Percentiles rank a stretch among this genome's conserved stretches.
Evolutionary conservation across 2,888 invertebrate genomes (phyloP).

Genomic region (Acanthosepion pharaonis): DNA sequence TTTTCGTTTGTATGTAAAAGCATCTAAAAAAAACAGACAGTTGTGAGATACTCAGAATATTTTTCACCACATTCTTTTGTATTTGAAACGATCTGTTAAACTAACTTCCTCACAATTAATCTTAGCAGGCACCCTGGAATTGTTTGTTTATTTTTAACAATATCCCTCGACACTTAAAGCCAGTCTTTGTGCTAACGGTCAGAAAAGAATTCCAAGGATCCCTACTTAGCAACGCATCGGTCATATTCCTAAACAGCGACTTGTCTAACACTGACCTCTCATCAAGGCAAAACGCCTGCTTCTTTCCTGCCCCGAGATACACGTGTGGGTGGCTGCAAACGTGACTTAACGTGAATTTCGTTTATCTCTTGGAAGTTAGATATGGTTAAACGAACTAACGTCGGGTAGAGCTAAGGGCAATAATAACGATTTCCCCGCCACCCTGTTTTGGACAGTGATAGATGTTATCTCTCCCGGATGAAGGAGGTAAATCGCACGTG

Average conservation of each 20-base stretch:
- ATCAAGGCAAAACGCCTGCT: not conserved
- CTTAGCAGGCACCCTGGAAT: too few species aligned
- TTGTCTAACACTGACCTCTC: not conserved
- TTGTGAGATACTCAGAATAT: too few species aligned
- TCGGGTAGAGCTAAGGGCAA: not conserved
- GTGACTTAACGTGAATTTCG: not conserved
- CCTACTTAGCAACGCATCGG: not conserved
- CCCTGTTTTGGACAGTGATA: conserved; percentile 9
- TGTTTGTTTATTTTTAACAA: too few species aligned
- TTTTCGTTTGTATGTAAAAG: too few species aligned
- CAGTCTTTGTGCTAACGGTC: too few species aligned
- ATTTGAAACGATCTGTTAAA: too few species aligned
- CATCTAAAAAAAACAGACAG: too few species aligned
- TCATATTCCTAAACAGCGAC: not conserved
- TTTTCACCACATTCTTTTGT: too few species aligned
- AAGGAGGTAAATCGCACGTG: not conserved
- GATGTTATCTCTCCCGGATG: conserved; percentile 18
- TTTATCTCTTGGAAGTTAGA: not conserved
- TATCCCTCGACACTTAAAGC: too few species aligned
- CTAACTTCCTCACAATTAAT: too few species aligned
- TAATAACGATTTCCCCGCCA: not conserved
- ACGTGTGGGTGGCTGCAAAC: conserved; percentile 12
- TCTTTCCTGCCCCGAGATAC: not conserved
- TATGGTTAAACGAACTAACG: not conserved
- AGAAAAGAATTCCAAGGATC: too few species aligned